phyloP scores from a whole-genome alignment of 2,113 vertebrate species.

The Suncus etruscus region DNA sequence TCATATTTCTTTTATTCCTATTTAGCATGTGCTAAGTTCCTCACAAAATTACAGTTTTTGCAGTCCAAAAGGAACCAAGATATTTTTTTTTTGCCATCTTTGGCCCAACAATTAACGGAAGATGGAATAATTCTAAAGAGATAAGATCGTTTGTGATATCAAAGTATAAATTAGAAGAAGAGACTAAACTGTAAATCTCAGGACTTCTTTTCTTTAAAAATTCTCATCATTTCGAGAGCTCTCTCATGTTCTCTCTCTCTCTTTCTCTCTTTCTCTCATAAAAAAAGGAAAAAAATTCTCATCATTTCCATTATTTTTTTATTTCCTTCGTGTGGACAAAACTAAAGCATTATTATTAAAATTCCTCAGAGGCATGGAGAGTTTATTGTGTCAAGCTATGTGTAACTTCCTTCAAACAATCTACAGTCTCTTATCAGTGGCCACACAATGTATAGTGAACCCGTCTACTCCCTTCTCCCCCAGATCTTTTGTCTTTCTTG shows the following conservation, averaged over 20 bases:
- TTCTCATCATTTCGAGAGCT: background rate
- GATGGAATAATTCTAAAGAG: background rate
- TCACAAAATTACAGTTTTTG: constrained; percentile 51
- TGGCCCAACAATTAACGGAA: constrained; percentile 43
- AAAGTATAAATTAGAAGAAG: constrained; percentile 26
- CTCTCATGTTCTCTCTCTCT: no score
- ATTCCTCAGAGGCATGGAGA: background rate
- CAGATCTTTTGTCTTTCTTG: no score
- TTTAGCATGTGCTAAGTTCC: constrained; percentile 36
- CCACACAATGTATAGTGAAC: no score
- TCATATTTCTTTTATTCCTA: constrained; percentile 68
- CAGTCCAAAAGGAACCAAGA: constrained; percentile 22
- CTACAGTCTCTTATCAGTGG: background rate
- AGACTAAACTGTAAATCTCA: constrained; percentile 41
- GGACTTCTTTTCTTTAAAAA: background rate
- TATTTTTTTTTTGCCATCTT: constrained; percentile 18
- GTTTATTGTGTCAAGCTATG: background rate
- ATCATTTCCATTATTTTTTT: background rate
- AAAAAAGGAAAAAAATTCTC: background rate
- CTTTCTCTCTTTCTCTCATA: no score
- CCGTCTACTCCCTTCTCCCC: no score
- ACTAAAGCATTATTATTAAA: background rate
- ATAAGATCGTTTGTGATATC: background rate
- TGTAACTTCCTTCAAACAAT: background rate
- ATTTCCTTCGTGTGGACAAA: accelerated